phyloP scores from a whole-genome alignment of 1,140 invertebrate genomes.

The Papilio machaon region DNA sequence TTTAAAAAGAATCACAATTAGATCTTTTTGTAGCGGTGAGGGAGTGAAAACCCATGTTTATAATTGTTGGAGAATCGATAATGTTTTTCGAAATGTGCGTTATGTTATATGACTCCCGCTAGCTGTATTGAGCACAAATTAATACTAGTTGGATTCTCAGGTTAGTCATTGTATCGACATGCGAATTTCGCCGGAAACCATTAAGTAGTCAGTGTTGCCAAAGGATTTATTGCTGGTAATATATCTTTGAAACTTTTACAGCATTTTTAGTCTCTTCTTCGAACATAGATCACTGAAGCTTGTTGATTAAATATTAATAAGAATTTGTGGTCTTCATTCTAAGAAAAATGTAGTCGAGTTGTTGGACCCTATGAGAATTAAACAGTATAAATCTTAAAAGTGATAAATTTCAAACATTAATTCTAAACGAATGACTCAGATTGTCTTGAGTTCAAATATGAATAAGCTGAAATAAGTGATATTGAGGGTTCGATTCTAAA shows the following conservation, averaged over 20 bases:
- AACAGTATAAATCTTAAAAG: background rate
- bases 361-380: background rate
- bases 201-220: constrained; percentile 45
- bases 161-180: constrained; percentile 52
- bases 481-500: background rate
- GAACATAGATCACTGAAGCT: constrained; percentile 22
- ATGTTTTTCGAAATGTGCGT: too few relatives aligned
- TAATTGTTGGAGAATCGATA: too few relatives aligned
- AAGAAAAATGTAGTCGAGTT: background rate
- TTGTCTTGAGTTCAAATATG: background rate
- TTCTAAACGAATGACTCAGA: background rate
- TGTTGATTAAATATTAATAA: constrained; percentile 38
- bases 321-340: constrained; percentile 12
- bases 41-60: too few relatives aligned
- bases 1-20: too few relatives aligned
- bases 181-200: constrained; percentile 50
- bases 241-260: constrained; percentile 47
- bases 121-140: too few relatives aligned
- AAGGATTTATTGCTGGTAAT: constrained; percentile 51
- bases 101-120: too few relatives aligned
- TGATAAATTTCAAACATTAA: constrained; percentile 12
- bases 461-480: background rate
- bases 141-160: constrained; percentile 33
- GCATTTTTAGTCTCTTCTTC: constrained; percentile 40
- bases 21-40: too few relatives aligned